phyloP scores from a whole-genome alignment of 1,140 invertebrate species.

The Drosophila kurseongensis region DNA sequence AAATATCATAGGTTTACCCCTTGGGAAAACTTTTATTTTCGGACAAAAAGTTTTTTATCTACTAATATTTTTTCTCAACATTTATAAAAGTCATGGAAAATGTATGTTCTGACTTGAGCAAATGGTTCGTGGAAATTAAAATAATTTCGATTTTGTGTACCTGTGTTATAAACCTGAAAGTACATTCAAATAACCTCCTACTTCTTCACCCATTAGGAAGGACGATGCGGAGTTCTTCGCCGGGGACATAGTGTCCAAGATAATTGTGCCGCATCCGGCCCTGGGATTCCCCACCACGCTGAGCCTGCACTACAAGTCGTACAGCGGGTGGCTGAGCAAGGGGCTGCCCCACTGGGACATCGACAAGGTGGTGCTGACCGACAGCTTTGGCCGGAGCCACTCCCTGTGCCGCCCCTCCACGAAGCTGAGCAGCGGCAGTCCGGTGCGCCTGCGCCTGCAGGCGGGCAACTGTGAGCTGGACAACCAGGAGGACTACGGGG shows the following conservation, averaged over 20 bases:
- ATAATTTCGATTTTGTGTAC: too few relatives aligned
- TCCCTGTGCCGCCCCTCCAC: conserved; percentile 92
- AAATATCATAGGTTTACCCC: too few relatives aligned
- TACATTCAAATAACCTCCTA: background rate
- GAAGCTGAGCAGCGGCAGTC: conserved; percentile 89
- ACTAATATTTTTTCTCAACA: too few relatives aligned
- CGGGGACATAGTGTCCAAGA: conserved; percentile 90
- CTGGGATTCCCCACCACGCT: conserved; percentile 89
- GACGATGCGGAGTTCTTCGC: conserved; percentile 91
- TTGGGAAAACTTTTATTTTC: too few relatives aligned
- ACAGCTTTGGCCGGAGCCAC: conserved; percentile 92
- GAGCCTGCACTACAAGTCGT: conserved; percentile 93
- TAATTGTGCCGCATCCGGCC: conserved; percentile 94
- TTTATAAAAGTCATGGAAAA: too few relatives aligned
- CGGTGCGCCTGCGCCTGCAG: conserved; percentile 90
- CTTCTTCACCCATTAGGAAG: conserved; percentile 86
- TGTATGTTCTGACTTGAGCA: too few relatives aligned
- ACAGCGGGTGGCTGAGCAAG: conserved; percentile 96
- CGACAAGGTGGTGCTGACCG: conserved; percentile 93
- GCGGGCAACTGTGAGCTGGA: conserved; percentile 90
- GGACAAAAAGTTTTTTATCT: too few relatives aligned
- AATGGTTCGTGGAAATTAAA: background rate
- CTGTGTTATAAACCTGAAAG: too few relatives aligned
- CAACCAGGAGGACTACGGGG: conserved; percentile 81
- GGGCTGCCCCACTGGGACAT: conserved; percentile 91